Evolutionary conservation across 2,888 invertebrate species (phyloP), one percentile per base, ranked within the genome.

Genomic region (Unio delphinus): DNA sequence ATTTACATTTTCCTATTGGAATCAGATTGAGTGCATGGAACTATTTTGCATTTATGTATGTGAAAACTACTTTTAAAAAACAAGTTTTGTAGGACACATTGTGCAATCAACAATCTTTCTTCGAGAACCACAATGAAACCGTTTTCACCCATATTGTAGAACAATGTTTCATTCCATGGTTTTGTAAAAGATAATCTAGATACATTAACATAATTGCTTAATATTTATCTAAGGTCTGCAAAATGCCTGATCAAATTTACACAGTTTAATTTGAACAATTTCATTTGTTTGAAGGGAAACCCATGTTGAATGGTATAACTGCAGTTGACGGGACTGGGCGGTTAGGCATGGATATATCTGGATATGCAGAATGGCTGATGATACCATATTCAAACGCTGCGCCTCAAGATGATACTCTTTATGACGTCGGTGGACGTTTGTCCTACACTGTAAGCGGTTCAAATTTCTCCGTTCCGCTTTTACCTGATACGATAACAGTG

Each of bases 401-500:
- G 70, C 76, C 61, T 55, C 15, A 67, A 55, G 73, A 74, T 23
- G 82, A 79, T 56, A 75, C 71, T 4, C 63, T 70, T 56, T 83
- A 80, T 72, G 79, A 80, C 56, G 75, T 84, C n/a, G 80, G 82
- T 11, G 84, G 84, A 18, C 71, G 67, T 0, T 72, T 84, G n/a
- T 76, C 78, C n/a, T 84, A 84, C 65, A 71, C 68, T 17, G 79
- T 82, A 3, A 75, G 68, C 8, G 78, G 78, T n/a, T 72, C 77
- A 1, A 67, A 78, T 17, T 70, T 84, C 57, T 80, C 79, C n/a
- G 72, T 79, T 18, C 74, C 76, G 3, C 70, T 84, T n/a, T 70
- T 81, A 18, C 83, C 84, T 7, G 83, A 82, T 59, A 80, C 79
- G 15, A 80, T 84, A 34, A 81, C 81, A 18, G 83, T 84, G 5